Evolutionary conservation across 2,113 vertebrate species (phyloP), one percentile per base, ranked within the genome.

Genomic region (Acrocephalus arundinaceus): DNA sequence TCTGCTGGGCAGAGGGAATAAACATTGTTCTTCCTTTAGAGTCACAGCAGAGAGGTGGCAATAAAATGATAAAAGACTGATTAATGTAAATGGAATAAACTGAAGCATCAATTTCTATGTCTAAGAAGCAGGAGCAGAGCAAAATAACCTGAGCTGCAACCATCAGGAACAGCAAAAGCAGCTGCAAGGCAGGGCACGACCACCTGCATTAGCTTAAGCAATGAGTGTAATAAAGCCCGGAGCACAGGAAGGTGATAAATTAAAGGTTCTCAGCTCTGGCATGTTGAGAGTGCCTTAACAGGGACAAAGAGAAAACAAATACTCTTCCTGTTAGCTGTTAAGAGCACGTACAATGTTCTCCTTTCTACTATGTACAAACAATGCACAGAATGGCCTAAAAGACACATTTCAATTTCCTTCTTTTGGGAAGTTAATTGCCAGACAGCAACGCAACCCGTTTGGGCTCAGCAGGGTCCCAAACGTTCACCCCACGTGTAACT

Each of bases 181-280:
- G 88, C 83, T 94, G 88, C 87, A 96, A 90, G 93, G 79, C 87
- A 95, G 87, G 68, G 65, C 92, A 89, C 1, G 0, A 52, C 71
- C 85, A 92, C 74, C 94, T 90, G 87, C 90, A 94, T 96, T 95
- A 88, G 84, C 93, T 94, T 85, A 93, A 95, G 65, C 72, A 92
- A 66, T 51, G 74, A 93, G 21, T 58, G 70, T 59, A 95, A 92
- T 86, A 95, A 91, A 92, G 78, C 72, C 68, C 72, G 41, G 73
- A 86, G 78, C 74, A 79, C 68, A 90, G 30, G 67, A 92, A 92
- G 55, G 91, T 93, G 89, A 97, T 96, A 96, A 97, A 96, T 97
- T 97, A 93, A 96, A 95, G 68, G 57, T 96, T 95, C 85, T 93
- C 66, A 85, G 81, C 61, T 82, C 75, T 91, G 90, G 90, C 71